Conservation (phyloP, 2,888 invertebrate species). For the Schizotus pectinicornis region DNA sequence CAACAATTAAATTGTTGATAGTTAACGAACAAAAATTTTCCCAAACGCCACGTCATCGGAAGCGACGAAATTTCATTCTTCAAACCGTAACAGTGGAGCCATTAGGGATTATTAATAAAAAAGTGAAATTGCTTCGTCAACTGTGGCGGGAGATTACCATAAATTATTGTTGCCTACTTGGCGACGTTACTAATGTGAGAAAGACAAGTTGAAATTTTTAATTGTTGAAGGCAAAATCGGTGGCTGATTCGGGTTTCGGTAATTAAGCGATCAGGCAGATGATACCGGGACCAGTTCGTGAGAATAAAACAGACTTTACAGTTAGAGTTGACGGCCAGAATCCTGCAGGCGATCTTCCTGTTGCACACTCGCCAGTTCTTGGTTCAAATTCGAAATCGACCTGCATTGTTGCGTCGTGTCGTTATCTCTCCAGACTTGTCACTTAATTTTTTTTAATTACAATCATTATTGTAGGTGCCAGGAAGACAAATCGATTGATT, state of each 20-base stretch:
- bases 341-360: constrained; percentile 15
- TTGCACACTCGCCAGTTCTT: not conserved
- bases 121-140: not conserved
- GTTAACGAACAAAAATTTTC: not conserved
- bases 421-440: too few species aligned
- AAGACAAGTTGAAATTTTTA: not conserved
- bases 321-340: constrained; percentile 20
- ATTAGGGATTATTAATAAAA: not conserved
- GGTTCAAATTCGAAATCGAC: not conserved
- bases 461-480: not conserved
- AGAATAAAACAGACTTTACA: constrained; percentile 22
- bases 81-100: not conserved
- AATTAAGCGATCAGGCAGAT: constrained; percentile 24
- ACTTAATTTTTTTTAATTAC: too few species aligned
- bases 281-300: constrained; percentile 21
- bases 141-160: constrained; percentile 1
- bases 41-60: not conserved
- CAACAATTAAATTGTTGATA: not conserved
- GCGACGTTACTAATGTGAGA: too few species aligned
- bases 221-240: not conserved
- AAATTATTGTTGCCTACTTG: not conserved
- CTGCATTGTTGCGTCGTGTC: not conserved
- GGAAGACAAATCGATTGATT: not conserved
- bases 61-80: not conserved
- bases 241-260: constrained; percentile 6